Evolutionary conservation across 1,140 invertebrate species (phyloP).

Genomic region (Phthorimaea operculella): DNA sequence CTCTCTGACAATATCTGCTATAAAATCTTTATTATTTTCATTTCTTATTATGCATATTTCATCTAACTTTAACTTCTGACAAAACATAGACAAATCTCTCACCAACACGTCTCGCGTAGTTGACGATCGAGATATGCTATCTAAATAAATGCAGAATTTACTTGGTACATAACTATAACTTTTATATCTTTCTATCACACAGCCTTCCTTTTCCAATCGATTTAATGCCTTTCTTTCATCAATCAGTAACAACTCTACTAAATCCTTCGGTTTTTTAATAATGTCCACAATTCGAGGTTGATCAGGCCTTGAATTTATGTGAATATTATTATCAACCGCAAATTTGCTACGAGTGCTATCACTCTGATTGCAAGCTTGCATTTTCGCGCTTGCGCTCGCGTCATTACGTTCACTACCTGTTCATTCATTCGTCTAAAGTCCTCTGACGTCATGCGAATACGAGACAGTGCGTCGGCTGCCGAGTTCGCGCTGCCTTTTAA

Average conservation of each 20-base stretch:
- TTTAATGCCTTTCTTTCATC: not conserved
- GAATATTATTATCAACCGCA: not conserved
- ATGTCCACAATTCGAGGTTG: constrained; percentile 1
- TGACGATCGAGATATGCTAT: not conserved
- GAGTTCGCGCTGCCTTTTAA: constrained; percentile 11
- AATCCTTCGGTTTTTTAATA: constrained; percentile 2
- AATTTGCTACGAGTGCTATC: not conserved
- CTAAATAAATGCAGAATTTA: not conserved
- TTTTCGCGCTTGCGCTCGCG: not conserved
- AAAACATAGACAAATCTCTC: not conserved
- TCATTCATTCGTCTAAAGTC: not conserved
- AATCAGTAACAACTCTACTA: not conserved
- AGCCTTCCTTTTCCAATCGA: not conserved
- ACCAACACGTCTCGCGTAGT: constrained; percentile 2
- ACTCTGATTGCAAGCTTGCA: too few species aligned
- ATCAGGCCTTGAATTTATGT: not conserved
- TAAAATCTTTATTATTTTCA: constrained; percentile 1
- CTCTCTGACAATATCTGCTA: not conserved
- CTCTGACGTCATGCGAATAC: not conserved
- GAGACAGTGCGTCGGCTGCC: constrained; percentile 7
- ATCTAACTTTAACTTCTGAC: not conserved
- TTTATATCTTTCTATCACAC: not conserved
- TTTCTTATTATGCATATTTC: constrained; percentile 1
- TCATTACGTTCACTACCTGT: not conserved
- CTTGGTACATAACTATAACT: not conserved